Evolutionary conservation across 2,113 vertebrate genomes (phyloP).

Genomic region (Cryptoleucopteryx plumbea): DNA sequence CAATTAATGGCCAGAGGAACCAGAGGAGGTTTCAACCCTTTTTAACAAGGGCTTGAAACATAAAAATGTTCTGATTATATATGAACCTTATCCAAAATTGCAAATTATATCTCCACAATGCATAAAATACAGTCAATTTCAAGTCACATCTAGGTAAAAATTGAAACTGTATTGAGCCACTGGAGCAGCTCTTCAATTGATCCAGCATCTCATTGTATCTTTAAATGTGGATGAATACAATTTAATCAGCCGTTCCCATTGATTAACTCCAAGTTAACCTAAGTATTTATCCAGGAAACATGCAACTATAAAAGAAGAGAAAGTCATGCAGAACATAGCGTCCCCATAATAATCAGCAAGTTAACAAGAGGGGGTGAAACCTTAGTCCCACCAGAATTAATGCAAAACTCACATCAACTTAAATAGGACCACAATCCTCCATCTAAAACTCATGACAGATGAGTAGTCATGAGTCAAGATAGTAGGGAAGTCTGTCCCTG

Average conservation of each 20-base stretch:
- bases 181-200: not conserved
- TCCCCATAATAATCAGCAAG: not conserved
- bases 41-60: conserved; percentile 44
- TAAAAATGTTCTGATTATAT: conserved; percentile 51
- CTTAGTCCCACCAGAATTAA: not conserved
- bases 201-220: conserved; percentile 23
- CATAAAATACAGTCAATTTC: conserved; percentile 42
- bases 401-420: not conserved
- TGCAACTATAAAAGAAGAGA: not conserved
- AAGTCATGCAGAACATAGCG: not conserved
- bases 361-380: not conserved
- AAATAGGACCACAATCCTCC: not conserved
- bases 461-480: not conserved
- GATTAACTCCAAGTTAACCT: conserved; percentile 21
- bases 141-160: conserved; percentile 19
- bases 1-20: conserved; percentile 42
- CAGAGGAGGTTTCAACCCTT: conserved; percentile 26
- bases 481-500: not conserved
- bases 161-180: not conserved
- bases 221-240: conserved; percentile 35
- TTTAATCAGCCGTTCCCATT: not conserved
- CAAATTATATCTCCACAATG: conserved; percentile 41
- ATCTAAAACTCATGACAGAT: not conserved
- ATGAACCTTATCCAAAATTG: conserved; percentile 40
- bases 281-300: not conserved